Conservation (phyloP, 2,888 invertebrate genomes). For the Ormia ochracea region DNA sequence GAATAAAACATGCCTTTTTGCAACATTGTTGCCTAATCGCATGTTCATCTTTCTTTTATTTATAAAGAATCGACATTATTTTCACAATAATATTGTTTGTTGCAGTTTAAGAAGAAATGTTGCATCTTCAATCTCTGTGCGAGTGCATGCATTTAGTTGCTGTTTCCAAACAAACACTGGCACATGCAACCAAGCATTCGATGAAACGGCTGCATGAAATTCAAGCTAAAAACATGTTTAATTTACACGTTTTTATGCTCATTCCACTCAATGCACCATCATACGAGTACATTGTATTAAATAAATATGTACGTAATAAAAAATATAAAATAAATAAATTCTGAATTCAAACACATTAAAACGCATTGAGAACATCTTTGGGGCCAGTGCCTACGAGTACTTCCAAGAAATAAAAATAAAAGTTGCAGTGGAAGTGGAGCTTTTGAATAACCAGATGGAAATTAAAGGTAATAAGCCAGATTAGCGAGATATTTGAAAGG, state of each 20-base stretch:
- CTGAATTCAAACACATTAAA: neutral
- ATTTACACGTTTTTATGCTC: constrained; percentile 32
- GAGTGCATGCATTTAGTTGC: neutral
- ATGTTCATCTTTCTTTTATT: neutral
- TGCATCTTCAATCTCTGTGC: too few species aligned
- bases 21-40: constrained; percentile 43
- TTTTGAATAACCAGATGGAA: neutral
- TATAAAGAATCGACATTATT: neutral
- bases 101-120: neutral
- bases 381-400: neutral
- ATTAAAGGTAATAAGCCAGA: neutral
- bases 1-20: constrained; percentile 21
- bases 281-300: neutral
- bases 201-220: constrained; percentile 15
- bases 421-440: neutral
- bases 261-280: neutral
- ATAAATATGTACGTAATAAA: neutral
- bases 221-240: constrained; percentile 6
- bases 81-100: neutral
- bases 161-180: constrained; percentile 10
- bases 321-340: neutral
- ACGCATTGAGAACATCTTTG: neutral
- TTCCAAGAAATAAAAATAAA: neutral
- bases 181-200: constrained; percentile 1
- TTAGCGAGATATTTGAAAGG: neutral